phyloP scores from a whole-genome alignment of 2,888 invertebrate species.

The Thelaira solivaga region DNA sequence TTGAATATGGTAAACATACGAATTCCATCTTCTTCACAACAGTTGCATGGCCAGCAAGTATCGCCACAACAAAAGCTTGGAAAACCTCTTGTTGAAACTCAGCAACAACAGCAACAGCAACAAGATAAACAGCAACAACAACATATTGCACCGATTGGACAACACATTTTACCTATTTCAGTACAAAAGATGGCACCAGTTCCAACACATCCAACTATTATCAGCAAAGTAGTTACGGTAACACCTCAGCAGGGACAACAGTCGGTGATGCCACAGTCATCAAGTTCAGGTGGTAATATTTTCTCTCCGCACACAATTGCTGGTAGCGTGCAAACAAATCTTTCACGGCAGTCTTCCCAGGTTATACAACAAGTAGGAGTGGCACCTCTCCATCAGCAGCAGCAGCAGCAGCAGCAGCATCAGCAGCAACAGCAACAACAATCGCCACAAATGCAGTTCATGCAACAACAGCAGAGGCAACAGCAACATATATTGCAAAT shows the following conservation, averaged over 20 bases:
- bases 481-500: slow-evolving; percentile 61
- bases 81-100: slow-evolving; percentile 56
- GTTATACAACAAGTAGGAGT: slow-evolving; percentile 69
- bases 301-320: slow-evolving; percentile 67
- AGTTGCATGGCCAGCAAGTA: slow-evolving; percentile 24
- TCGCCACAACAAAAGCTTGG: slow-evolving; percentile 6
- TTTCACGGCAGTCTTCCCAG: slow-evolving; percentile 70
- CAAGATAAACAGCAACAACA: slow-evolving; percentile 45
- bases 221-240: slow-evolving; percentile 74
- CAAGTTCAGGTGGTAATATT: slow-evolving; percentile 63
- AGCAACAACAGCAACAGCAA: slow-evolving; percentile 41
- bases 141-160: slow-evolving; percentile 52
- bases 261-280: slow-evolving; percentile 64
- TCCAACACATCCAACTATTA: slow-evolving; percentile 71
- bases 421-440: slow-evolving; percentile 66
- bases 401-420: slow-evolving; percentile 61
- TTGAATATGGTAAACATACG: slow-evolving; percentile 55
- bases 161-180: slow-evolving; percentile 68
- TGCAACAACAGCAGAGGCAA: slow-evolving; percentile 63
- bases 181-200: slow-evolving; percentile 71
- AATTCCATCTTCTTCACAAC: slow-evolving; percentile 49
- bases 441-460: slow-evolving; percentile 38
- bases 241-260: slow-evolving; percentile 73
- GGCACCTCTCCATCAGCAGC: slow-evolving; percentile 70
- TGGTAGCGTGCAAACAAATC: slow-evolving; percentile 42